phyloP scores from a whole-genome alignment of 2,113 vertebrate genomes.

The Oryzias celebensis region DNA sequence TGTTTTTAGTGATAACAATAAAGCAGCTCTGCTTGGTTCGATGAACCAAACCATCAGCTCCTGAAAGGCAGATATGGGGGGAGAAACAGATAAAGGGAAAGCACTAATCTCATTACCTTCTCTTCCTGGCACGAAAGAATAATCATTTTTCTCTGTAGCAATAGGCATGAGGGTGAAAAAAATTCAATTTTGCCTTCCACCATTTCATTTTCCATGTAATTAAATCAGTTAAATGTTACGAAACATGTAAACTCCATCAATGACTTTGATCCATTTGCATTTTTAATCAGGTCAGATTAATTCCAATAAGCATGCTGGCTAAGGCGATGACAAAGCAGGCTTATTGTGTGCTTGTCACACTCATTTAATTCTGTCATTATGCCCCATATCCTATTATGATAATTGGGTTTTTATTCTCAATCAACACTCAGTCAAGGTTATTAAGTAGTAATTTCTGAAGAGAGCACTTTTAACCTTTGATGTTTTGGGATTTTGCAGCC shows the following conservation, averaged over 20 bases:
- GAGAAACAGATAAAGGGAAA: constrained; percentile 37
- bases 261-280: constrained; percentile 78
- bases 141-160: constrained; percentile 63
- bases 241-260: constrained; percentile 78
- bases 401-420: constrained; percentile 75
- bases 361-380: constrained; percentile 75
- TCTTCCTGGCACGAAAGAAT: constrained; percentile 62
- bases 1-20: constrained; percentile 57
- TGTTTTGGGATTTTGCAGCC: constrained; percentile 40
- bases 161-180: constrained; percentile 45
- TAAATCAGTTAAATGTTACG: constrained; percentile 77
- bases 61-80: constrained; percentile 50
- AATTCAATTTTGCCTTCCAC: constrained; percentile 55
- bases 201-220: constrained; percentile 79
- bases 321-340: constrained; percentile 68
- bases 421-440: constrained; percentile 70
- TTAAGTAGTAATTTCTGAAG: constrained; percentile 72
- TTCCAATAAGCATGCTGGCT: constrained; percentile 73
- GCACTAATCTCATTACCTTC: constrained; percentile 73
- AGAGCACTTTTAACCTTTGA: constrained; percentile 65
- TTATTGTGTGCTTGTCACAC: constrained; percentile 75
- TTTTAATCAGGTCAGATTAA: constrained; percentile 79
- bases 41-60: constrained; percentile 55
- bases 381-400: constrained; percentile 76
- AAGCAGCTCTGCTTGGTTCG: constrained; percentile 55